phyloP scores from a whole-genome alignment of 2,797 vertebrate genomes.

The Cephalopachus bancanus region DNA sequence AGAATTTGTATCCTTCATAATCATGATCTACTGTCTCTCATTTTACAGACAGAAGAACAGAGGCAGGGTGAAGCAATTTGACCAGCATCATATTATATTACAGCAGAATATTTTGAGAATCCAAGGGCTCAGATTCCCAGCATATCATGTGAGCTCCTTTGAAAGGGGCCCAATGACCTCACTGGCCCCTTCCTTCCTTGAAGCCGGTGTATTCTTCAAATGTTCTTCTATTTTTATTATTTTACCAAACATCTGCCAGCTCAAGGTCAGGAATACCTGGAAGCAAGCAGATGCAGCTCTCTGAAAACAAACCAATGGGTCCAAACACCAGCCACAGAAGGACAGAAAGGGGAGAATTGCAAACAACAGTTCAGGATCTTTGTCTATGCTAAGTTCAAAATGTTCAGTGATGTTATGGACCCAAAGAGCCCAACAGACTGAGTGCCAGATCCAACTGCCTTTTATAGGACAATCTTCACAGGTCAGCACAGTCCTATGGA shows the following conservation, averaged over 20 bases:
- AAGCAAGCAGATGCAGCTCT: not conserved
- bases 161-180: not conserved
- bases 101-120: not conserved
- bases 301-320: not conserved
- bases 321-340: not conserved
- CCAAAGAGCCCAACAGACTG: not conserved
- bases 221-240: not conserved
- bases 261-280: no score
- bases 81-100: not conserved
- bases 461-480: not conserved
- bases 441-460: not conserved
- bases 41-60: constrained; percentile 17
- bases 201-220: not conserved
- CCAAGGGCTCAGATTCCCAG: not conserved
- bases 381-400: not conserved
- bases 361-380: not conserved
- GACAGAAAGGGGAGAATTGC: not conserved
- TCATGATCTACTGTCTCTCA: not conserved
- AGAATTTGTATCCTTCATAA: not conserved
- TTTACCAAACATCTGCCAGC: not conserved
- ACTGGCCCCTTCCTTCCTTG: not conserved
- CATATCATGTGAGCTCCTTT: not conserved
- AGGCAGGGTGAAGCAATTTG: not conserved
- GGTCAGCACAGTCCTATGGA: not conserved
- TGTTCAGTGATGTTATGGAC: not conserved